Evolutionary conservation across 1,140 invertebrate species (phyloP).

Genomic region (Brachionus sp.): DNA sequence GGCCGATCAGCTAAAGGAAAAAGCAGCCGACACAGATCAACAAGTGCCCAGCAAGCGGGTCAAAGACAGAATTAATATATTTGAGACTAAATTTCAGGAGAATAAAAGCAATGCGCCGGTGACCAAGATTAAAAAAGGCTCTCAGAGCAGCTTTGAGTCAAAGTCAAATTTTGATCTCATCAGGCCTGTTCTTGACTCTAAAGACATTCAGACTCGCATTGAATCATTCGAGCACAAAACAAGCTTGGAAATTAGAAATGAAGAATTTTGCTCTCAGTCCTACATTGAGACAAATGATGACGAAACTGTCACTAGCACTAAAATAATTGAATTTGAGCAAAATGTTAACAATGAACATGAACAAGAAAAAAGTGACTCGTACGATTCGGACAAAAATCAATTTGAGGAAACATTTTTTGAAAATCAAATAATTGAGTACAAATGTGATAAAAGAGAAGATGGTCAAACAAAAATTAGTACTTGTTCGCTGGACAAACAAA

Average conservation of each 20-base stretch:
- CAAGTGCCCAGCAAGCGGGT: not conserved
- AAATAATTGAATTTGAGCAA: not conserved
- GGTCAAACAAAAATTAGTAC: conserved; percentile 1
- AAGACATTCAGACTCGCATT: not conserved
- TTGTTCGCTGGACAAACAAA: not conserved
- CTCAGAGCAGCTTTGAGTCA: not conserved
- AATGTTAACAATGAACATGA: not conserved
- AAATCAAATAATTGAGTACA: conserved; percentile 33
- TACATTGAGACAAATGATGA: conserved; percentile 14
- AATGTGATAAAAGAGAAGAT: not conserved
- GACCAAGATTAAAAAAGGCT: conserved; percentile 26
- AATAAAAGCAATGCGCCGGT: not conserved
- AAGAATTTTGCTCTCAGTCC: not conserved
- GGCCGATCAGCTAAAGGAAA: not conserved
- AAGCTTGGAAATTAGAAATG: not conserved
- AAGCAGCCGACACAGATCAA: not conserved
- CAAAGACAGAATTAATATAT: conserved; percentile 25
- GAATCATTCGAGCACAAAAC: not conserved
- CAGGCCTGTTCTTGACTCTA: not conserved
- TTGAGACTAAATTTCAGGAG: conserved; percentile 39
- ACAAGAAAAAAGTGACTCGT: not conserved
- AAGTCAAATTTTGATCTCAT: not conserved
- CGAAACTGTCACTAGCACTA: not conserved
- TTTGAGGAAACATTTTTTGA: conserved; percentile 10
- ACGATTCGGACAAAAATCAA: not conserved